Evolutionary conservation across 37 sponge, comb jelly and placozoan genomes (phyloP), one percentile per base, ranked within the genome.

Genomic region (Chondrosia reniformis): DNA sequence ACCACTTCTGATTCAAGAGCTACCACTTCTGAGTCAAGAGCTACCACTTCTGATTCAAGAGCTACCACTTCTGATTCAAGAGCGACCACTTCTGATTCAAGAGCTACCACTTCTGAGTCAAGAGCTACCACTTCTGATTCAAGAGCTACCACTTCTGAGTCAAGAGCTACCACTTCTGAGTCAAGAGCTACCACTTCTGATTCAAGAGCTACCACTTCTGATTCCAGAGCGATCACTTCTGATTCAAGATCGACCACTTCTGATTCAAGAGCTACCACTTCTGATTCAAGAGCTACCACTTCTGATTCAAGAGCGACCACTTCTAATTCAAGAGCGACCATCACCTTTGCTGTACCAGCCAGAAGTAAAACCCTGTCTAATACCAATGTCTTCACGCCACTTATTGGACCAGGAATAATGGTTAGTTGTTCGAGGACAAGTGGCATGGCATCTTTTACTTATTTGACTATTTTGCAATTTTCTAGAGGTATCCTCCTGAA

Each of bases 331-430:
- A 59, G 30, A 6, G 4, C n/a, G 61, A 40, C 43, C 2, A 38
- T 21, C 42, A 28, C 58, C 25, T 6, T 28, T 2, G 72, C 44
- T 34, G 72, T 43, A 25, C n/a, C 24, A 21, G 42, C 72, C 1
- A 13, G 24, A 25, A 69, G 42, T 40, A 21, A 25, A 44, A 19
- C 41, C n/a, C 39, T 44, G 42, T 30, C 61, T 19, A 6, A 59
- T 30, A 59, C n/a, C 30, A 59, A 13, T 30, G 61, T 30, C 61
- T 19, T 13, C 17, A 7, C 8, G 9, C 22, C 6, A 5, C 30
- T 25, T 3, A 44, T 69, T 37, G 72, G 72, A 69, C 72, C 72
- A 39, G 72, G 72, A 24, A 40, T 69, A 69, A 39, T 69, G n/a
- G 72, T 69, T 21, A 69, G 72, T 13, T n/a, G n/a, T n/a, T n/a